phyloP scores from a whole-genome alignment of 2,888 invertebrate genomes.

The Cheilosia urbana region DNA sequence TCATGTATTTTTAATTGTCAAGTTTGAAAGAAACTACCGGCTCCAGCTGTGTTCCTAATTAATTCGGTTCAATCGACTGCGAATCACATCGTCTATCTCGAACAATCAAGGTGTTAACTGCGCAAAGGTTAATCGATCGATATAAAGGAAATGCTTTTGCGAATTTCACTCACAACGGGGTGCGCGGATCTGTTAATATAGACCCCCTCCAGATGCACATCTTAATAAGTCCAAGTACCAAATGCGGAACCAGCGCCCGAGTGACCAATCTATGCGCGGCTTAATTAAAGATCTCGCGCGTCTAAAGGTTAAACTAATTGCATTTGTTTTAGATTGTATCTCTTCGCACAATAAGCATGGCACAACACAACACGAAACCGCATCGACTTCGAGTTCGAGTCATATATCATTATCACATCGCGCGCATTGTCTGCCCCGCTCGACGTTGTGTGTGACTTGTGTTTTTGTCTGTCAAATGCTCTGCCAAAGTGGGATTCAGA shows the following conservation, averaged over 20 bases:
- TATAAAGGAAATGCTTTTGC: slow-evolving; percentile 21
- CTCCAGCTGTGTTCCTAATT: slow-evolving; percentile 60
- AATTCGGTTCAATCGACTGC: slow-evolving; percentile 48
- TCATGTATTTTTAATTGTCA: slow-evolving; percentile 54
- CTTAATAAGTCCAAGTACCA: slow-evolving; percentile 8
- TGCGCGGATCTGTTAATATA: slow-evolving; percentile 20
- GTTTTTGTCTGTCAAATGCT: slow-evolving; percentile 64
- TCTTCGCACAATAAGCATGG: neutral
- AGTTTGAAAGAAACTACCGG: slow-evolving; percentile 28
- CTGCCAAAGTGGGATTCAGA: slow-evolving; percentile 76
- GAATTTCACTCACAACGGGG: slow-evolving; percentile 17
- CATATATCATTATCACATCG: slow-evolving; percentile 46
- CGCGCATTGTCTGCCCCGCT: neutral
- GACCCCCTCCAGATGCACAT: slow-evolving; percentile 6
- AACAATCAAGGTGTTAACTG: slow-evolving; percentile 54
- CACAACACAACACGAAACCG: neutral
- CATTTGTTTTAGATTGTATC: slow-evolving; percentile 54
- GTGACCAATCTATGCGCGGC: neutral
- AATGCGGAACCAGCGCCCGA: slow-evolving; percentile 35
- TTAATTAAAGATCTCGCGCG: slow-evolving; percentile 49
- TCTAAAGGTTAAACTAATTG: slow-evolving; percentile 73
- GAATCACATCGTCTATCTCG: slow-evolving; percentile 31
- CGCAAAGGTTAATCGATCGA: slow-evolving; percentile 58
- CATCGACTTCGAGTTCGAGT: slow-evolving; percentile 56
- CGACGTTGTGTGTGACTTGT: slow-evolving; percentile 32